These are phyloP conservation scores for Pachydiplax longipennis DNA, from an alignment of 2,888 invertebrate species.

Conservation along the genomic window DNA sequence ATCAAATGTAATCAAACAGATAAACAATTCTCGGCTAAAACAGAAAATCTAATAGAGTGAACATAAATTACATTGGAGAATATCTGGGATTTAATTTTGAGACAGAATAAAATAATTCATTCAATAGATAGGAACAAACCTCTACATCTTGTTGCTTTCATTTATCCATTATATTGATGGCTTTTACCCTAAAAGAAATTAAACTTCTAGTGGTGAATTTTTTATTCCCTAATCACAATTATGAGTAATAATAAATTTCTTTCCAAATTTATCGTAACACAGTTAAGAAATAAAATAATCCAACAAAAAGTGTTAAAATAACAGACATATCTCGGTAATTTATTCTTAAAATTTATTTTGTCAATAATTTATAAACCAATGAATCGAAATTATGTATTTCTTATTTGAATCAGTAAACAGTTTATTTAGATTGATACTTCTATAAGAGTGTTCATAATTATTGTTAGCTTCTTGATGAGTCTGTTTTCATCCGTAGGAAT, in stretches of 20 bases:
- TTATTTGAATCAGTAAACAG: not conserved
- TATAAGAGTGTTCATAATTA: not conserved
- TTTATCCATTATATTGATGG: not conserved
- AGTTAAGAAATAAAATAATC: not conserved
- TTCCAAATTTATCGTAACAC: not conserved
- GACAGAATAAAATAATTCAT: not conserved
- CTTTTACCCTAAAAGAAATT: not conserved
- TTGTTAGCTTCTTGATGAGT: not conserved
- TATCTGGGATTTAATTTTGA: not conserved
- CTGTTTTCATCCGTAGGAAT: not conserved
- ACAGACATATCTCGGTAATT: not conserved
- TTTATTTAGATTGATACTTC: not conserved
- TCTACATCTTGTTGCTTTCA: not conserved
- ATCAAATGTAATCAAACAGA: not conserved
- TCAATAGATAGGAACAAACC: not conserved
- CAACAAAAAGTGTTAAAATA: slow-evolving; percentile 16
- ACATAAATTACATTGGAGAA: not conserved
- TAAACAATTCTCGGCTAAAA: not conserved
- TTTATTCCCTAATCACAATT: not conserved
- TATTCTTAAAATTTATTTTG: not conserved
- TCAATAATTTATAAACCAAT: not conserved
- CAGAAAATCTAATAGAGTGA: not conserved
- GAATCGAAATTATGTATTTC: not conserved
- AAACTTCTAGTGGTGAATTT: not conserved
- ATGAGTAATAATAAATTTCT: not conserved